Percentiles rank a stretch among this genome's conserved stretches.
Evolutionary conservation across 2,113 vertebrate species (phyloP).

Genomic region (Phylloscopus trochilus): DNA sequence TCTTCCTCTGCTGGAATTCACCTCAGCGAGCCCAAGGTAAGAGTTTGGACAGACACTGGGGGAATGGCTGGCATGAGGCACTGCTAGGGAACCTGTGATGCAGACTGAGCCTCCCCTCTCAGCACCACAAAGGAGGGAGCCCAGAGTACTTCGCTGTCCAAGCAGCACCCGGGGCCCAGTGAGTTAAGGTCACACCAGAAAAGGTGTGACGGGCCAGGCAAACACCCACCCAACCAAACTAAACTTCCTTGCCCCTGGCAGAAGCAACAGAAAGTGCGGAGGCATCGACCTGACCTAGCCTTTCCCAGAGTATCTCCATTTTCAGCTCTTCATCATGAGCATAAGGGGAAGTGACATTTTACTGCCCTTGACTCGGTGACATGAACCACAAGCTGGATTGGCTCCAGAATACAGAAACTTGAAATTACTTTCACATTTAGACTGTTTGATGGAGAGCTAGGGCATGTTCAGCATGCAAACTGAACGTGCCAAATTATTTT

Average conservation of each 20-base stretch:
- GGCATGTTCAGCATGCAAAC: neutral
- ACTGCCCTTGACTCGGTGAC: neutral
- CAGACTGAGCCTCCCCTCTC: neutral
- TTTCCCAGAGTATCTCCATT: neutral
- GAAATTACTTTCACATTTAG: conserved; percentile 21
- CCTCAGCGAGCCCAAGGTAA: fast-evolving
- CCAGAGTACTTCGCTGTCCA: fast-evolving
- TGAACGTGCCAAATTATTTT: neutral
- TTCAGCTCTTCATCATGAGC: neutral
- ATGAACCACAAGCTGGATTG: neutral
- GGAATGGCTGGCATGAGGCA: neutral
- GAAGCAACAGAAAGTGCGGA: neutral
- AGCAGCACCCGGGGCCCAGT: neutral
- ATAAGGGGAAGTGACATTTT: neutral
- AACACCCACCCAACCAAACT: neutral
- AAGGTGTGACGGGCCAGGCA: neutral
- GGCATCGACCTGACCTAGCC: neutral
- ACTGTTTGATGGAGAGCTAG: neutral
- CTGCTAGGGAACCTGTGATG: neutral
- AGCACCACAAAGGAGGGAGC: neutral
- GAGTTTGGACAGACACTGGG: neutral
- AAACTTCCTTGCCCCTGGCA: neutral
- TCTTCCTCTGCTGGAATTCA: neutral
- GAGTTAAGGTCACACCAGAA: neutral
- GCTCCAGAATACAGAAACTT: neutral